A percentile compares a stretch with the other conserved stretches of the same genome.
Conservation (phyloP, 2,113 vertebrate genomes). For the Hydrochoerus hydrochaeris region DNA sequence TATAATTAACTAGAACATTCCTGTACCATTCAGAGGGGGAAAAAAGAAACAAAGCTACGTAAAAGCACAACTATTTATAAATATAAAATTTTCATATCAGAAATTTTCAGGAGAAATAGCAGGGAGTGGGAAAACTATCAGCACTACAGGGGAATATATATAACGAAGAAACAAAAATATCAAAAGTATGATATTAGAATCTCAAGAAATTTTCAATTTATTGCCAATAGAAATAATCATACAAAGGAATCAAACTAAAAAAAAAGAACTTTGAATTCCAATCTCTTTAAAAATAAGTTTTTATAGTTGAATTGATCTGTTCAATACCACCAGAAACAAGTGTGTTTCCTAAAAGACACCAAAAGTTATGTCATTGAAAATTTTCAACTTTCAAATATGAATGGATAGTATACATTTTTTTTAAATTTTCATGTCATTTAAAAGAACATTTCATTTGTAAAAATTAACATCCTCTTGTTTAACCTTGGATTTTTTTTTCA, state of each 20-base stretch:
- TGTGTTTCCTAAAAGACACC: neutral
- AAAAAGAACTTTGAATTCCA: neutral
- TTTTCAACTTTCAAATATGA: conserved; percentile 28
- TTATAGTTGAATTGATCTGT: neutral
- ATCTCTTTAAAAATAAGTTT: neutral
- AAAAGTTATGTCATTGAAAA: neutral
- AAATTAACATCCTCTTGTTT: conserved; percentile 24
- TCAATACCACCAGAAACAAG: conserved; percentile 1
- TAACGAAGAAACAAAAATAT: neutral
- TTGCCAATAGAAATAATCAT: neutral
- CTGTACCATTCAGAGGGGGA: neutral
- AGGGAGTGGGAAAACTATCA: neutral
- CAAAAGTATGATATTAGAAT: neutral
- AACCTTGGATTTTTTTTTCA: conserved; percentile 54
- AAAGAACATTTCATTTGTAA: conserved; percentile 21
- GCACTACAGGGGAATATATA: neutral
- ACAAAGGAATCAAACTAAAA: neutral
- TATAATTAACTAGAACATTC: conserved; percentile 33
- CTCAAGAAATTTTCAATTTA: neutral
- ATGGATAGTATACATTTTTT: neutral
- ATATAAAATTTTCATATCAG: conserved; percentile 20
- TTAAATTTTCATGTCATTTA: conserved; percentile 31
- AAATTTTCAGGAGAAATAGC: conserved; percentile 42
- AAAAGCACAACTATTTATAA: neutral
- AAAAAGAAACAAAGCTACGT: neutral